These are phyloP conservation scores for Karalla daura DNA, from an alignment of 2,797 vertebrate genomes.

Conservation along the genomic window DNA sequence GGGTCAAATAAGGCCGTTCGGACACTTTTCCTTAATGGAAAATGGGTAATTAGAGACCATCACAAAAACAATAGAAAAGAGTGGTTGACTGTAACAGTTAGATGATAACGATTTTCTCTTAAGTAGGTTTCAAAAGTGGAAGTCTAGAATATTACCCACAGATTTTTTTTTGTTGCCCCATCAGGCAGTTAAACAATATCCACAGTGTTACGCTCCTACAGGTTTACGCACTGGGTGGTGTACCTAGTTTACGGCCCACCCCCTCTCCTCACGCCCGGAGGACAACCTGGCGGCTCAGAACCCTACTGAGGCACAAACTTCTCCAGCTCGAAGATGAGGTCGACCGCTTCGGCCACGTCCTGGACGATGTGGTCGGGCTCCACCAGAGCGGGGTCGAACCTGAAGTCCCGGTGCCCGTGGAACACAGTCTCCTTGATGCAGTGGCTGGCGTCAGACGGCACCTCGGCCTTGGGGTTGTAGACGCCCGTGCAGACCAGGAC, in stretches of 20 bases:
- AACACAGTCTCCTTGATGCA: slow-evolving; percentile 85
- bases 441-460: slow-evolving; percentile 74
- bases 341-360: slow-evolving; percentile 89
- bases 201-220: slow-evolving; percentile 68
- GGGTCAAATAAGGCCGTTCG: slow-evolving; percentile 75
- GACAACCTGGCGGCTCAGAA: neutral
- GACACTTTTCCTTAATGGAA: slow-evolving; percentile 37
- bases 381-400: slow-evolving; percentile 87
- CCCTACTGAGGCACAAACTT: slow-evolving; percentile 81
- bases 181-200: slow-evolving; percentile 45
- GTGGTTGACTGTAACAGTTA: slow-evolving; percentile 38
- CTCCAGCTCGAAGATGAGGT: slow-evolving; percentile 90
- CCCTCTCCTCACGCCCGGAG: neutral
- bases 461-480: slow-evolving; percentile 84
- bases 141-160: slow-evolving; percentile 32
- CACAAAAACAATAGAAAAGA: slow-evolving; percentile 63
- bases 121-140: slow-evolving; percentile 22
- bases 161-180: slow-evolving; percentile 47
- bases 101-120: slow-evolving; percentile 19
- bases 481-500: slow-evolving; percentile 93
- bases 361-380: slow-evolving; percentile 86
- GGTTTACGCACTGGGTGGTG: slow-evolving; percentile 31
- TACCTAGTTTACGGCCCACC: slow-evolving; percentile 6
- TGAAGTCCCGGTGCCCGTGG: slow-evolving; percentile 93
- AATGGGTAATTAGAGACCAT: slow-evolving; percentile 40